Evolutionary conservation across 2,888 invertebrate species (phyloP).

Genomic region (Agrotis ipsilon): DNA sequence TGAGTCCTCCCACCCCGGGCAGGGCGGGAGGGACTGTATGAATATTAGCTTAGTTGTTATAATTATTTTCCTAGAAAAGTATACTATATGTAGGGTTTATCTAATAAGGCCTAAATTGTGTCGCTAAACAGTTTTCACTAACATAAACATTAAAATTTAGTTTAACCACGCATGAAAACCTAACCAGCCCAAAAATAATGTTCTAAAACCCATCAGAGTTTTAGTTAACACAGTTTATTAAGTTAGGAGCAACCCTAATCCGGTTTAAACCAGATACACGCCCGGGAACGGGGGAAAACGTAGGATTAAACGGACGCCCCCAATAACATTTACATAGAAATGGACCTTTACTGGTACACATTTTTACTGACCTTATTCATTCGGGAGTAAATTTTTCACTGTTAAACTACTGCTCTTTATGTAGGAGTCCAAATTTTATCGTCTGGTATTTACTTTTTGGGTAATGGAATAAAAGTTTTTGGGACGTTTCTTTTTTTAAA

Average conservation of each 20-base stretch:
- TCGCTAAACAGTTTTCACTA: constrained; percentile 13
- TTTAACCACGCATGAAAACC: constrained; percentile 11
- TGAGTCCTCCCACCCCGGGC: too few relatives aligned
- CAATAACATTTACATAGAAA: constrained; percentile 90
- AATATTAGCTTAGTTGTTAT: too few relatives aligned
- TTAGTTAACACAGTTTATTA: constrained; percentile 71
- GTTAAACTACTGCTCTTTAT: constrained; percentile 69
- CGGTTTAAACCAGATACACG: constrained; percentile 84
- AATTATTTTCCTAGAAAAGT: too few relatives aligned
- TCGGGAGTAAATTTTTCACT: constrained; percentile 75
- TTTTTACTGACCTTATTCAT: constrained; percentile 84
- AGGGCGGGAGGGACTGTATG: too few relatives aligned
- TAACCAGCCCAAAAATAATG: constrained; percentile 59
- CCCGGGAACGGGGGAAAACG: constrained; percentile 81
- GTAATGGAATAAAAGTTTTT: constrained; percentile 43
- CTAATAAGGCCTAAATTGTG: background rate
- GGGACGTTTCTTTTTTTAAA: background rate
- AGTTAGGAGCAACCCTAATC: constrained; percentile 83
- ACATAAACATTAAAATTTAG: constrained; percentile 21
- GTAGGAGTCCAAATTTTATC: constrained; percentile 58
- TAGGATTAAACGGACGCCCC: constrained; percentile 86
- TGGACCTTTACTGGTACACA: constrained; percentile 72
- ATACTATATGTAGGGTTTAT: too few relatives aligned
- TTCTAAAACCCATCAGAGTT: constrained; percentile 63
- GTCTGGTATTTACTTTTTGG: constrained; percentile 45